Evolutionary conservation across 2,113 vertebrate genomes (phyloP).

Genomic region (Urocynchramus pylzowi): DNA sequence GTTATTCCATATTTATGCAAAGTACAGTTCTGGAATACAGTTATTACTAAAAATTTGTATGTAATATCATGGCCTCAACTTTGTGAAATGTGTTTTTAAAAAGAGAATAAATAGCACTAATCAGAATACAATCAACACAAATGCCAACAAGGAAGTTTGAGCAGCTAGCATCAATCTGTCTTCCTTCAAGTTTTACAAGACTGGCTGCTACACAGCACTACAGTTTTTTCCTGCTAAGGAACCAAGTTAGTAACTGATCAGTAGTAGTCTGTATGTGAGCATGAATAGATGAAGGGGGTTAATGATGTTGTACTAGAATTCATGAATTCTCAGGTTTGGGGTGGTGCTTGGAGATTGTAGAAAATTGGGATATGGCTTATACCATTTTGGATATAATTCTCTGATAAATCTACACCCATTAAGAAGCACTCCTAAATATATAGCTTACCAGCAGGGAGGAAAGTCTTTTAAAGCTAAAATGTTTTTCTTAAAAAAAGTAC

Average conservation of each 20-base stretch:
- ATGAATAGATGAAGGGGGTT: not conserved
- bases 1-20: not conserved
- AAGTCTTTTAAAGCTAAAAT: not conserved
- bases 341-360: not conserved
- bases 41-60: not conserved
- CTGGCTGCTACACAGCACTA: not conserved
- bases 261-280: not conserved
- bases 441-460: not conserved
- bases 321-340: not conserved
- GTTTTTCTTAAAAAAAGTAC: not conserved
- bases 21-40: not conserved
- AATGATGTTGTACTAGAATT: not conserved
- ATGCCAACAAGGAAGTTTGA: not conserved
- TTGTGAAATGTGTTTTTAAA: not conserved
- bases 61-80: not conserved
- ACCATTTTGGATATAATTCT: not conserved
- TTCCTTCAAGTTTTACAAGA: not conserved
- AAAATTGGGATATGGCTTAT: accelerated
- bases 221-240: not conserved
- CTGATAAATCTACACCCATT: not conserved
- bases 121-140: not conserved
- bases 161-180: not conserved
- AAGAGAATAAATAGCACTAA: not conserved
- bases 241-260: not conserved
- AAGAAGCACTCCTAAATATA: not conserved